Base-by-base conservation (phyloP, 2,797 vertebrate genomes). In the Catharus ustulatus region DNA sequence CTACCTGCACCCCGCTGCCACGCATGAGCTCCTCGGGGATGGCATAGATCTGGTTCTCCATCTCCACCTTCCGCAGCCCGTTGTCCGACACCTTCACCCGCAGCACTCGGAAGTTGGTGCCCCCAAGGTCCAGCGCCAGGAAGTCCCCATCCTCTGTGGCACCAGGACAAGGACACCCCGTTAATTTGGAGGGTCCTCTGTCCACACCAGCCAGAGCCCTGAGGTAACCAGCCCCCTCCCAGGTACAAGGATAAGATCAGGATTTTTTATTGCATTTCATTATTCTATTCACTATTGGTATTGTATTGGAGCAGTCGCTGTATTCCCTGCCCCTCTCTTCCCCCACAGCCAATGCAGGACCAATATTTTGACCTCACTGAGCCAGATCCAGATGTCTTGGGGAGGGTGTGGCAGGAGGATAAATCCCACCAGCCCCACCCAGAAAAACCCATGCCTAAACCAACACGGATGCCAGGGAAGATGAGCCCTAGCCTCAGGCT, bases 11-110 rank as follows among this genome's bases (percentile, higher is more conserved):
- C 14, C 99, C 99, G 0, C 97, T 98, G 95, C 99, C 98, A 26
- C 98, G 97, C 99, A 99, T 99, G 29, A 99, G 94, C 58, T 98
- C 97, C 87, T 99, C 99, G 0, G 99, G 98, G 96, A 99, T 99
- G 88, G 97, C 98, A 4, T 99, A 99, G 96, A 99, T 99, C 96
- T 99, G 98, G 87, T 98, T 98, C 97, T 99, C 98, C 98, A 99
- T 99, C 93, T 99, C 98, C 11, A 99, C 99, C 66, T 98, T 98
- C 97, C 98, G 99, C 94, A 98, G 97, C 7, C 99, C 99, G 0
- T 98, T 98, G 78, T 98, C 98, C 0, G 98, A 98, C 30, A 99
- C 99, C 94, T 97, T 98, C 48, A 99, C 99, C 18, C 98, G 81
- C 77, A 99, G 98, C 55, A 99, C 98, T 0, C 99, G 97, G 96